Base-by-base conservation (phyloP, 2,797 vertebrate species). In the Nyctibius grandis region DNA sequence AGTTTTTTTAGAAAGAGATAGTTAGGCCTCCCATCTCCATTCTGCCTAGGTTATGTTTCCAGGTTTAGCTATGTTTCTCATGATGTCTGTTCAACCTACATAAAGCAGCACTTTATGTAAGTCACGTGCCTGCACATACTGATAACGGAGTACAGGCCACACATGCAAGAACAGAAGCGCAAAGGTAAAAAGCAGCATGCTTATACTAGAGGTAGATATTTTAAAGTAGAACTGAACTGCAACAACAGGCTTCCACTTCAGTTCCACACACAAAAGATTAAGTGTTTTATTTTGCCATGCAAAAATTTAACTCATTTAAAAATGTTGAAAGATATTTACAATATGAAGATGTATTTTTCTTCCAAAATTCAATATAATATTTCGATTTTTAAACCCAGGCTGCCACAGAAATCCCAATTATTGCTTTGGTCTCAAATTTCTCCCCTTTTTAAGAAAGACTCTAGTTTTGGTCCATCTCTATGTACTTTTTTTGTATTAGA, bases 311-410 rank as follows among this genome's bases (percentile, higher is more conserved):
- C 4, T 67, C 2, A 17, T 12, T 7, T 12, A 22, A 87, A 83
- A 75, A 51, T 2, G 1, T 0, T 21, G 3, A 60, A 34, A 57
- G 10, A 33, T 11, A 56, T 0, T 0, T 17, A 26, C 12, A 50
- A n/a, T 8, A 31, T 11, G 6, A 61, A 63, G 14, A 48, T 25
- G 4, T 25, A 25, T 29, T 85, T 72, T 85, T 54, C 57, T 51
- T 85, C 56, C 17, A 31, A 21, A 76, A 47, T 38, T 38, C 16
- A 70, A 38, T 17, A 38, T 20, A 33, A 17, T 14, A 61, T 11
- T 75, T 51, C 56, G 1, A 48, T 29, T 53, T 83, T 94, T 31
- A 45, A 85, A 57, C 6, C 4, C 23, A 61, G 19, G 16, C 14
- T 42, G 6, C 7, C 42, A 65, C 9, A 82, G 23, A 65, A 79